phyloP scores from a whole-genome alignment of 2,797 vertebrate species.

The Anabas testudineus region DNA sequence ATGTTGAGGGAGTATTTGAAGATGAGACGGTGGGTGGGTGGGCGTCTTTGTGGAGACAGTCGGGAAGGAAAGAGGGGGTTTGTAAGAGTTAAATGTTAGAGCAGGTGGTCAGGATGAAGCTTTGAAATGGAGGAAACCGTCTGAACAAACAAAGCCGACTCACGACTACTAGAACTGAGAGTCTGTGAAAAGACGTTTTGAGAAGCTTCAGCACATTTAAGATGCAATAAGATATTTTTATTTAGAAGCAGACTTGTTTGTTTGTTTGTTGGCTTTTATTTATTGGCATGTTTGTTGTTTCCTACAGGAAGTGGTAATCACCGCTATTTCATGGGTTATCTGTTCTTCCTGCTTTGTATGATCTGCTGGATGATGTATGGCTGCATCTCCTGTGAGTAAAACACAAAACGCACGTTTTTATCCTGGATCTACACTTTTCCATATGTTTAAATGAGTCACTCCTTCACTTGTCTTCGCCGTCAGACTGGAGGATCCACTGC shows the following conservation, averaged over 20 bases:
- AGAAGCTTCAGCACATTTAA: neutral
- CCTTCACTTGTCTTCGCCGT: neutral
- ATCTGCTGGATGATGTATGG: constrained; percentile 99
- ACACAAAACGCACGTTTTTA: neutral
- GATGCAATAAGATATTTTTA: neutral
- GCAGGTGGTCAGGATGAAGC: constrained; percentile 57
- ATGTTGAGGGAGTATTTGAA: too few relatives aligned
- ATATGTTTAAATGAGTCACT: neutral
- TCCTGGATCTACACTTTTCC: fast-evolving
- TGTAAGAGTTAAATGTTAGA: neutral
- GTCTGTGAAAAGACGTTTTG: neutral
- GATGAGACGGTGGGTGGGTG: neutral
- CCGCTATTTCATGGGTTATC: constrained; percentile 98
- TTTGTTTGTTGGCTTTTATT: too few relatives aligned
- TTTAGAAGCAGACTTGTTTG: too few relatives aligned
- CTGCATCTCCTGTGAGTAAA: constrained; percentile 94
- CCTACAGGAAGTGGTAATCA: constrained; percentile 96
- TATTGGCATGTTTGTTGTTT: neutral
- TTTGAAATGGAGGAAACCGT: constrained; percentile 47
- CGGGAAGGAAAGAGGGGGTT: constrained; percentile 27
- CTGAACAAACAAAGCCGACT: constrained; percentile 36
- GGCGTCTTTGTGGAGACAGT: constrained; percentile 1
- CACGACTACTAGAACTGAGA: neutral
- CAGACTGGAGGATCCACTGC: constrained; percentile 98
- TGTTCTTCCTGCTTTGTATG: constrained; percentile 98